These are phyloP conservation scores for Hylomyscus alleni DNA, from an alignment of 2,797 vertebrate genomes.

Conservation along the genomic window DNA sequence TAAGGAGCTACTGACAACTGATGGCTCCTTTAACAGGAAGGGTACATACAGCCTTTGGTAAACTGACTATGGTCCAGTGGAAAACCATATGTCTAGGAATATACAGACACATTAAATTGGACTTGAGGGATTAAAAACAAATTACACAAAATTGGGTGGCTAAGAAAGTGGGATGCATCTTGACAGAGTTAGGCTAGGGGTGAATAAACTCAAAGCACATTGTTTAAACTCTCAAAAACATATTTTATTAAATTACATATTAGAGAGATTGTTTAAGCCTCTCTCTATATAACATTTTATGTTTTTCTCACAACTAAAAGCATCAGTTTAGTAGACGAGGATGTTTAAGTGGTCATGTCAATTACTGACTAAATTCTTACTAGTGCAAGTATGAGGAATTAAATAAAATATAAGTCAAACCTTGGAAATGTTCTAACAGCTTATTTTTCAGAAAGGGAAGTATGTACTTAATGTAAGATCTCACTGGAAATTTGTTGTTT, in stretches of 20 bases:
- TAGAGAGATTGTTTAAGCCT: not conserved
- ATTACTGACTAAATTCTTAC: conserved; percentile 51
- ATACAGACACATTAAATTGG: not conserved
- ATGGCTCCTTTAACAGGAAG: not conserved
- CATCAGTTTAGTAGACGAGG: conserved; percentile 38
- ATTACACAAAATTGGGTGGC: not conserved
- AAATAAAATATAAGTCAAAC: conserved; percentile 60
- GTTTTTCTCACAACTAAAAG: conserved; percentile 60
- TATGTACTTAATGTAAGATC: conserved; percentile 19
- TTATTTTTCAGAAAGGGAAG: conserved; percentile 50
- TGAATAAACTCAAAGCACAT: not conserved
- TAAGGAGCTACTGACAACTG: not conserved
- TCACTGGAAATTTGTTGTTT: conserved; percentile 67
- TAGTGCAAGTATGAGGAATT: conserved; percentile 40
- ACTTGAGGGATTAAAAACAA: not conserved
- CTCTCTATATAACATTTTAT: conserved; percentile 32
- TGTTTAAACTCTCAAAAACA: not conserved
- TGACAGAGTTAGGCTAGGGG: no score
- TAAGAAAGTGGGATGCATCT: not conserved
- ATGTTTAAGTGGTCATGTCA: not conserved
- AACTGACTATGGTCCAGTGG: not conserved
- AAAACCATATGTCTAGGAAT: not conserved
- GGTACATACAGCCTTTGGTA: not conserved
- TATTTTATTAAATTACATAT: not conserved
- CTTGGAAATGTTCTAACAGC: conserved; percentile 23